Base-by-base conservation (phyloP, 2,797 vertebrate species). In the Chelmon rostratus region DNA sequence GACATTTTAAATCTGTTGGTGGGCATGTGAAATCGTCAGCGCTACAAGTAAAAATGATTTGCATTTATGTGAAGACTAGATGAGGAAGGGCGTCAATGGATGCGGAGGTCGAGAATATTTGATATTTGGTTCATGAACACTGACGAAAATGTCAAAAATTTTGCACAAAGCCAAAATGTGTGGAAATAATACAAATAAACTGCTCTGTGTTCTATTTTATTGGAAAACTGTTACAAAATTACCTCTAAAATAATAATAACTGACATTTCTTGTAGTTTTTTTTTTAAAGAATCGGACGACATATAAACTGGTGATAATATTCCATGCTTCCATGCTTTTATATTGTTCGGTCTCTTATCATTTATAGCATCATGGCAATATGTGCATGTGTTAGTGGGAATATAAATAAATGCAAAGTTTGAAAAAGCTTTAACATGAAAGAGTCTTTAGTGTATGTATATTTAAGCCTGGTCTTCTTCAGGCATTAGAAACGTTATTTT, bases 31-130 rank as follows among this genome's bases (percentile, higher is more conserved):
- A 68, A 42, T 35, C 3, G 5, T 40, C 8, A 1, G n/a, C 50
- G 47, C 19, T 62, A 3, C 0, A 8, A 13, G 12, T 42, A 12
- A 23, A 50, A 58, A 13, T 21, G 5, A n/a, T 33, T 56, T 28
- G 42, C 19, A 69, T 74, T 38, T 5, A n/a, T 38, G 58, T 21
- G 31, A 10, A 19, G 42, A 68, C 49, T 15, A 65, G 50, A 74
- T 44, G 25, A 68, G 64, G 5, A 28, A 19, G 13, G 40, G 49
- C 16, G 1, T 35, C 13, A 37, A 59, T 16, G 15, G 37, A 40
- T 4, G 3, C 28, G 16, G 38, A 53, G 66, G 40, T 12, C 9
- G 0, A 37, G 25, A 40, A 6, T 4, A 13, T 70, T 31, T 19
- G 15, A 46, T 12, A 19, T 2, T 18, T 31, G 42, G 25, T 42